These are phyloP conservation scores for Sarcoramphus papa DNA, from an alignment of 2,797 vertebrate species.

Conservation along the genomic window DNA sequence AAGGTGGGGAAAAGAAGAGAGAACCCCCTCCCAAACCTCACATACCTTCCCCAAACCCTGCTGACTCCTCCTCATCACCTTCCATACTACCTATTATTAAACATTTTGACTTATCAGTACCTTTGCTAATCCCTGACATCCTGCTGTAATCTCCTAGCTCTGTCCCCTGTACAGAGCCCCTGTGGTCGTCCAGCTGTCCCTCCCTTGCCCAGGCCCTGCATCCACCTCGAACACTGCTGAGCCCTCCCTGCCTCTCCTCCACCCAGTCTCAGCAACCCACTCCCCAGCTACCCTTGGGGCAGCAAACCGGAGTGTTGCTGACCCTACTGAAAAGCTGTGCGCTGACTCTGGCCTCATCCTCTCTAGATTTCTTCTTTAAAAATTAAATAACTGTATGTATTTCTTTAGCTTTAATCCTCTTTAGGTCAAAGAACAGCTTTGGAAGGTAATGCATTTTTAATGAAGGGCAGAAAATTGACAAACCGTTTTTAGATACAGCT, in stretches of 20 bases:
- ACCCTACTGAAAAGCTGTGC: background rate
- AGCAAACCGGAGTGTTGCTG: background rate
- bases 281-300: background rate
- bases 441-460: conserved; percentile 15
- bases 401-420: background rate
- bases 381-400: background rate
- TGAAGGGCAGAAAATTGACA: background rate
- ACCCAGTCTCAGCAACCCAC: background rate
- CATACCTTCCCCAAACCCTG: background rate
- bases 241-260: background rate
- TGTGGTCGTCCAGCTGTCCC: background rate
- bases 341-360: background rate
- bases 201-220: background rate
- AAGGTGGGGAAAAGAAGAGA: background rate
- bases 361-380: background rate
- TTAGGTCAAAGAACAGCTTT: background rate
- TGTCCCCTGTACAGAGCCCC: background rate
- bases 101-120: background rate
- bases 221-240: accelerated
- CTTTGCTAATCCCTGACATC: background rate
- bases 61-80: background rate
- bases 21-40: background rate
- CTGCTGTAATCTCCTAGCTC: background rate
- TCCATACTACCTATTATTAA: background rate
- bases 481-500: background rate